Percentiles rank a stretch among this genome's conserved stretches.
phyloP scores from a whole-genome alignment of 2,113 vertebrate species.

The Fulica atra region DNA sequence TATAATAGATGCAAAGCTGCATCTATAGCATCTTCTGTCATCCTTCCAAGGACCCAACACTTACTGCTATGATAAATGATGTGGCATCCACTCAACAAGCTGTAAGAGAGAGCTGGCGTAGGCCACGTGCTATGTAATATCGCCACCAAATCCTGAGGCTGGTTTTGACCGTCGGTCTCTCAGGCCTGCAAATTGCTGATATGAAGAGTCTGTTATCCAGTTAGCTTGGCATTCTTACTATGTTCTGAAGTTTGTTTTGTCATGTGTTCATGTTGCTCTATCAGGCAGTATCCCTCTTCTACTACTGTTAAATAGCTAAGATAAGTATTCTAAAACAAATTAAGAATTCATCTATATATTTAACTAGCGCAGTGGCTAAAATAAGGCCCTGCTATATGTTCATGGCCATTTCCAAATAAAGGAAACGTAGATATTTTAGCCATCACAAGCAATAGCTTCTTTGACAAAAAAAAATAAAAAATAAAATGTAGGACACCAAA shows the following conservation, averaged over 20 bases:
- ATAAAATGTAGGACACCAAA: background rate
- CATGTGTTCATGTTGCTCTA: constrained; percentile 51
- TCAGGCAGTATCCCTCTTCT: constrained; percentile 67
- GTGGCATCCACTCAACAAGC: constrained; percentile 68
- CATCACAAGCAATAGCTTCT: background rate
- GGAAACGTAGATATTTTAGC: background rate
- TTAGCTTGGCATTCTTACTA: constrained; percentile 56
- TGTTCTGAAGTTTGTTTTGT: constrained; percentile 65
- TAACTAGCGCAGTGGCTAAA: background rate
- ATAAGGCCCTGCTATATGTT: background rate
- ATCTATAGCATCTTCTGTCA: background rate
- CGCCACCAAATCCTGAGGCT: constrained; percentile 59
- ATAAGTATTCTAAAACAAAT: background rate
- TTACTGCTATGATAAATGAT: constrained; percentile 31
- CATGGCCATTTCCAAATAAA: background rate
- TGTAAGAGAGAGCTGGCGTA: constrained; percentile 55
- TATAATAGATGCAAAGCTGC: background rate
- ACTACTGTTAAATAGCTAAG: background rate
- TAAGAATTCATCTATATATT: background rate
- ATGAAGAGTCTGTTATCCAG: constrained; percentile 23
- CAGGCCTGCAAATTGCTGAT: constrained; percentile 30
- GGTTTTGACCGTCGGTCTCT: constrained; percentile 10
- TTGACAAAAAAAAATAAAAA: background rate
- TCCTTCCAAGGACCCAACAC: constrained; percentile 49
- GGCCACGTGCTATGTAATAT: constrained; percentile 21